These are phyloP conservation scores for Antheraea mylitta DNA, from an alignment of 1,140 invertebrate species.

Conservation along the genomic window DNA sequence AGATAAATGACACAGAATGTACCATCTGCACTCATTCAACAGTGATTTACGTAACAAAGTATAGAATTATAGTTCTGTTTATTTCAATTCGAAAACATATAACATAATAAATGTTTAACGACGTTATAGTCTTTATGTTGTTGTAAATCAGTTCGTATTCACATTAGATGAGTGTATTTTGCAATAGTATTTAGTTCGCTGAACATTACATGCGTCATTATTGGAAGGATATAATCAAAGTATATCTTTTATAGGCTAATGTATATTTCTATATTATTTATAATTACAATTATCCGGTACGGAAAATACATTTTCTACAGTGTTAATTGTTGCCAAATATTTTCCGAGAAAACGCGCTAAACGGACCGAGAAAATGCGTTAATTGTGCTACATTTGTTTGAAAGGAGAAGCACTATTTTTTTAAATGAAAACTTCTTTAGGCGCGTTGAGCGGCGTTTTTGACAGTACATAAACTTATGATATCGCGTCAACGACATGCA, in stretches of 20 bases:
- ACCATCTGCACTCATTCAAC: not conserved
- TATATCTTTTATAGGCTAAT: not conserved
- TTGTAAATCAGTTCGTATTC: not conserved
- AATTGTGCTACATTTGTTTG: no score
- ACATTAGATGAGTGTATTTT: not conserved
- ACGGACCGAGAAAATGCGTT: no score
- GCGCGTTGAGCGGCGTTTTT: no score
- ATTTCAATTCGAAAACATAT: not conserved
- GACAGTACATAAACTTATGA: no score
- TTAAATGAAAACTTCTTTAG: no score
- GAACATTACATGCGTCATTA: not conserved
- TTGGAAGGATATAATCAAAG: not conserved
- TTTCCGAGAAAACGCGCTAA: no score
- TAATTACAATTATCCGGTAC: no score
- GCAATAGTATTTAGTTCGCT: not conserved
- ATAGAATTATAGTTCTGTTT: not conserved
- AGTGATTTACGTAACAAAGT: not conserved
- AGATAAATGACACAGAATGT: not conserved
- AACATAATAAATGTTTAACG: constrained; percentile 1
- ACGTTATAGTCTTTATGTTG: not conserved
- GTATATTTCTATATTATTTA: not conserved
- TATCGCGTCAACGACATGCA: no score
- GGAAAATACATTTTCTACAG: no score
- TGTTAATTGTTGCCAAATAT: no score
- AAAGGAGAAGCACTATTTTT: no score